Base-by-base conservation (phyloP, 1,140 invertebrate genomes). In the Formica exsecta region DNA sequence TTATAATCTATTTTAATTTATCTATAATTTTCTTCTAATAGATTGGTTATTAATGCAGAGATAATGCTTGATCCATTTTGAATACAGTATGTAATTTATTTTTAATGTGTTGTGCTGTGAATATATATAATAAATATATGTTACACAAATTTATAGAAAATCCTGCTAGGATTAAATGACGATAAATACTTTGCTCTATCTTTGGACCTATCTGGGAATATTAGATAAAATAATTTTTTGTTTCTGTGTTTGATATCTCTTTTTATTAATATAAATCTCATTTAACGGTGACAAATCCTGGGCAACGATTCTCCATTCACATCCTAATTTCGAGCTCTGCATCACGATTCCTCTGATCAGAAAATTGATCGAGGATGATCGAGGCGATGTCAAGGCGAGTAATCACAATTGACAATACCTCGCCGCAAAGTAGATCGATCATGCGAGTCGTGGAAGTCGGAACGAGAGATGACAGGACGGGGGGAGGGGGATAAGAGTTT, bases 381-480 rank as follows among this genome's bases (percentile, higher is more conserved):
- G 48, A 51, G 48, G 75, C 62, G 62, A 68, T 70, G 22, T 36
- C 64, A 22, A 57, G n/a, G 25, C 64, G 65, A 57, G 57, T 29
- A n/a, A 68, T 70, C 41, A 61, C 19, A 79, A 38, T 68, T 54
- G 32, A 66, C 44, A 54, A 13, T 25, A 38, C 19, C 38, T 81
- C 65, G 38, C n/a, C 25, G 25, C 44, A 38, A 74, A 51, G 25
- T 57, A 22, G 19, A 64, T 48, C 70, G 68, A 85, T 66, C 75
- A 79, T 85, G 84, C 74, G 74, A 85, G 62, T 77, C 29, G 41
- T 44, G 51, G 41, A 4, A 80, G 13, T 48, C 25, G 61, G 62
- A 44, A 9, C 9, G 19, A 41, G 36, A 81, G n/a, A 38, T 3
- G 29, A 11, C 6, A 16, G 11, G 13, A 44, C 4, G 3, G 41